Conservation (phyloP, 2,888 invertebrate species). For the Syrista parreyssii region DNA sequence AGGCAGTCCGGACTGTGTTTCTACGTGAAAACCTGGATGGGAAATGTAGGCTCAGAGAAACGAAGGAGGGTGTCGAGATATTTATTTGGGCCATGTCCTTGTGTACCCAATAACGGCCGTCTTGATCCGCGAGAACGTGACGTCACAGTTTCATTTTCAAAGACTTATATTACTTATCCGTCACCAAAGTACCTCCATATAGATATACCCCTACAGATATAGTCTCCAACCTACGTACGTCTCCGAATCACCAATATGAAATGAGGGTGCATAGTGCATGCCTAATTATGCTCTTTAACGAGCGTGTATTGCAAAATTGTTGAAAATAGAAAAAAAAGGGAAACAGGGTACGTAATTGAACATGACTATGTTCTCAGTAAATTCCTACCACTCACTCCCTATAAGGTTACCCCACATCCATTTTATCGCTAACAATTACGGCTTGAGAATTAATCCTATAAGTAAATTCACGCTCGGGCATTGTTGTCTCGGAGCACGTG, state of each 20-base stretch:
- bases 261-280: background rate
- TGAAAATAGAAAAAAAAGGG: background rate
- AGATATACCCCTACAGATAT: background rate
- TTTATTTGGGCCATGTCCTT: background rate
- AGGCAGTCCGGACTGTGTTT: background rate
- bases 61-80: background rate
- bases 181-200: background rate
- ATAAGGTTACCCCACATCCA: conserved; percentile 41
- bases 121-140: too few relatives aligned
- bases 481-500: conserved; percentile 19
- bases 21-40: background rate
- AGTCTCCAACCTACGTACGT: background rate
- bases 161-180: background rate
- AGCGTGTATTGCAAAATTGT: background rate
- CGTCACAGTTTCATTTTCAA: background rate
- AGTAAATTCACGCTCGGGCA: conserved; percentile 26
- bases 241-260: background rate
- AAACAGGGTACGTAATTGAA: too few relatives aligned
- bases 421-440: conserved; percentile 40
- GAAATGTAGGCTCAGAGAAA: background rate
- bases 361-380: background rate
- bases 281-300: too few relatives aligned
- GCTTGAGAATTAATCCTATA: conserved; percentile 27
- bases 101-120: background rate
- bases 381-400: conserved; percentile 29